phyloP scores from a whole-genome alignment of 2,113 vertebrate species.

The Nannobrachium achirus region DNA sequence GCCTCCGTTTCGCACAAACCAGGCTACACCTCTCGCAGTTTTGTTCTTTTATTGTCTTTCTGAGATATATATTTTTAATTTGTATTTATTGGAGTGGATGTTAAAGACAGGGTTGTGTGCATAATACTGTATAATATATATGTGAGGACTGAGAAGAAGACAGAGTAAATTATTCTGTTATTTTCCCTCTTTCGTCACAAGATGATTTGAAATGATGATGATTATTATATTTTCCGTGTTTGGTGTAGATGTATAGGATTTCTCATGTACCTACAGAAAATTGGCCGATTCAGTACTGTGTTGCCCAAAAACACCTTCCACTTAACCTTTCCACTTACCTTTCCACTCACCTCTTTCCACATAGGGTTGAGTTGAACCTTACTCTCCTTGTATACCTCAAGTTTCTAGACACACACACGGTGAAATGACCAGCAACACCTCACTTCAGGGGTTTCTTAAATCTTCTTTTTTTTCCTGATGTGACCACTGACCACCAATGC shows the following conservation, averaged over 20 bases:
- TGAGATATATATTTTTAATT: constrained; percentile 22
- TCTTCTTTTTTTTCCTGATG: not conserved
- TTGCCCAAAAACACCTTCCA: not conserved
- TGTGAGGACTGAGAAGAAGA: not conserved
- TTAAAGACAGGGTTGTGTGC: constrained; percentile 7
- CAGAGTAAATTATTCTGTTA: constrained; percentile 7
- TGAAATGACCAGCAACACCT: constrained; percentile 19
- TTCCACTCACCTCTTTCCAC: not conserved
- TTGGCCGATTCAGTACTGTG: not conserved
- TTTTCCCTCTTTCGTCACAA: constrained; percentile 7
- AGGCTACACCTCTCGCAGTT: constrained; percentile 13
- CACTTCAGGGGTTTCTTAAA: not conserved
- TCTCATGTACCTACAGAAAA: constrained; percentile 10
- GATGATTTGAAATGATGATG: not conserved
- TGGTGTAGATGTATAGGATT: not conserved
- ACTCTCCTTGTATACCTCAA: constrained; percentile 22
- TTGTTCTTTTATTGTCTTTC: constrained; percentile 16
- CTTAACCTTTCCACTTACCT: not conserved
- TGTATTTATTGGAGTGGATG: constrained; percentile 57
- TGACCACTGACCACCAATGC: not conserved
- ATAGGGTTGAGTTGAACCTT: too few relatives aligned
- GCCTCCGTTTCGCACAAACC: constrained; percentile 40
- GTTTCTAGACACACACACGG: not conserved
- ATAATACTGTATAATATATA: not conserved
- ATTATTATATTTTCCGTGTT: constrained; percentile 1